Evolutionary conservation across 2,797 vertebrate species (phyloP), one percentile per base, ranked within the genome.

Genomic region (Hydrophis major): DNA sequence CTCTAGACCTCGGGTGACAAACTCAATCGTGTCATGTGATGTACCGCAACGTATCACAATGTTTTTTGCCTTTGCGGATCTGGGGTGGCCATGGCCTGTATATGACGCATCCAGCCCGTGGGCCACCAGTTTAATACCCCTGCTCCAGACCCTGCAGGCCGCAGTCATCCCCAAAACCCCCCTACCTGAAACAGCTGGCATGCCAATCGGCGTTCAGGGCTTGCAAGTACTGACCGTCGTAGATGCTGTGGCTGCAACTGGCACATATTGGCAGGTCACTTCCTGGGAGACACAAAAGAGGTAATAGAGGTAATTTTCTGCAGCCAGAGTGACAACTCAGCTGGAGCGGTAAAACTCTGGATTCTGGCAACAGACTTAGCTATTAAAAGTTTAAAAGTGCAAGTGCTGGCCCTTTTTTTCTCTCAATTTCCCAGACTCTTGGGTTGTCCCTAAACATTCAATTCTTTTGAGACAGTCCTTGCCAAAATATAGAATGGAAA

Each of bases 151-250:
- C 42, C 4, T 2, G 16, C 37, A 14, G 42, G 11, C n/a, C 4
- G 11, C 16, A 2, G 22, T 3, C 25, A 13, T 4, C 8, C 20
- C 83, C 55, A 12, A 55, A 13, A 1, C 22, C 18, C 1, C 93
- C 96, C 96, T 96, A 99, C 99, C 99, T 98, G 98, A 99, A 99
- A 97, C 99, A 99, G 97, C 98, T 96, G 0, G 98, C 97, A 89
- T 99, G 99, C 99, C 99, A 99, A 97, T 99, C 98, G 0, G 97
- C 97, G 90, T 97, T 98, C 96, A 99, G 98, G 6, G 99, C 99
- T 98, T 99, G 99, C 94, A 99, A 98, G 96, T 99, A 99, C 97
- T 99, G 99, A 93, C 99, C 99, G n/a, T 99, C 99, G 66, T 98
- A 99, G 97, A 99, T 99, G 96, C 98, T 98, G 96, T 98, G 98